Percentiles rank a stretch among this genome's conserved stretches.
phyloP scores from a whole-genome alignment of 2,888 invertebrate species.

The Brachylomia viminalis region DNA sequence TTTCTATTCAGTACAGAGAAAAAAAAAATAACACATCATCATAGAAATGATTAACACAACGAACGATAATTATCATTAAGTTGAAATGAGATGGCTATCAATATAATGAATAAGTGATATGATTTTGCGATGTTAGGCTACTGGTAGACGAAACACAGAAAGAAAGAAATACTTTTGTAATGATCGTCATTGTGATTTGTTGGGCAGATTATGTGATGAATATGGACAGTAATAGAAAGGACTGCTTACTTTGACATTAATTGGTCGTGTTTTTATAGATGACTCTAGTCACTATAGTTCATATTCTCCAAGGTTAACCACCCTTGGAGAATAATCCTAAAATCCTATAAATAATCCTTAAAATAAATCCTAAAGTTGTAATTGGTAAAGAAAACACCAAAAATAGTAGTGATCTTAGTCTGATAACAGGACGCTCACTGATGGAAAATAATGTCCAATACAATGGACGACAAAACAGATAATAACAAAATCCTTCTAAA shows the following conservation, averaged over 20 bases:
- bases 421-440: not conserved
- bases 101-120: slow-evolving; percentile 71
- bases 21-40: slow-evolving; percentile 77
- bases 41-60: slow-evolving; percentile 76
- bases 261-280: not conserved
- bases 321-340: too few relatives aligned
- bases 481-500: not conserved
- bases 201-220: not conserved
- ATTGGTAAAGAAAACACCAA: not conserved
- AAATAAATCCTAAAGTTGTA: not conserved
- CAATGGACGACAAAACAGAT: not conserved
- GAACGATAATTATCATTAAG: slow-evolving; percentile 78
- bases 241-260: not conserved
- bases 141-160: slow-evolving; percentile 22
- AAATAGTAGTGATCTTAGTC: not conserved
- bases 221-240: not conserved
- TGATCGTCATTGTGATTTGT: not conserved
- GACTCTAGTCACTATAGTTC: not conserved
- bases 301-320: too few relatives aligned
- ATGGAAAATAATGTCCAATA: not conserved
- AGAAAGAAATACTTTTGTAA: not conserved
- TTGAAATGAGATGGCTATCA: slow-evolving; percentile 76
- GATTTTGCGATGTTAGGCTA: slow-evolving; percentile 48
- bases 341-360: too few relatives aligned
- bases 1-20: slow-evolving; percentile 62